phyloP scores from a whole-genome alignment of 2,797 vertebrate species.

The Anguilla obscura region DNA sequence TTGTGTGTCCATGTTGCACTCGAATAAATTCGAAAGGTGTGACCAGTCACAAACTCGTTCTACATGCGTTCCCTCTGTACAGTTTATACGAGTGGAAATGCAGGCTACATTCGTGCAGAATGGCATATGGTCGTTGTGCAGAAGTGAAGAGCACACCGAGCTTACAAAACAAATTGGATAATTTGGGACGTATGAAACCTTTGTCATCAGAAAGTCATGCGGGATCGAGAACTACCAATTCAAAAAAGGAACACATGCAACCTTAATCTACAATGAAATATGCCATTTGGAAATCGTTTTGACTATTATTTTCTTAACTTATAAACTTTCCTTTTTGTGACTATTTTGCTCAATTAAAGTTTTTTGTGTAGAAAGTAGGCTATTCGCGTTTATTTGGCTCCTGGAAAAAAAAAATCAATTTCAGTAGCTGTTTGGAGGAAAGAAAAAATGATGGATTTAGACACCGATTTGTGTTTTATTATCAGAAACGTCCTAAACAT shows the following conservation, averaged over 20 bases:
- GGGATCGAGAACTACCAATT: conserved; percentile 26
- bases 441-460: neutral
- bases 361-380: neutral
- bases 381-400: neutral
- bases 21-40: neutral
- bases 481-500: neutral
- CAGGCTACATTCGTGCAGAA: neutral
- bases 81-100: neutral
- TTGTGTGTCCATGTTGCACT: no score
- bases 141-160: neutral
- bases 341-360: neutral
- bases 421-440: neutral
- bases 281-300: neutral
- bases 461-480: conserved; percentile 6
- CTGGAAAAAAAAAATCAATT: neutral
- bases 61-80: neutral
- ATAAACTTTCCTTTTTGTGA: neutral
- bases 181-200: conserved; percentile 53
- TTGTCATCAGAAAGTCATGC: conserved; percentile 57
- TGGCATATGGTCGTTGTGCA: neutral
- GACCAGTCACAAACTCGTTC: neutral
- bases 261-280: conserved; percentile 28
- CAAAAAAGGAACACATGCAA: conserved; percentile 33
- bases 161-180: neutral
- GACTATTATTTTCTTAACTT: neutral